Evolutionary conservation across 2,113 vertebrate genomes (phyloP).

Genomic region (Pipa parva): DNA sequence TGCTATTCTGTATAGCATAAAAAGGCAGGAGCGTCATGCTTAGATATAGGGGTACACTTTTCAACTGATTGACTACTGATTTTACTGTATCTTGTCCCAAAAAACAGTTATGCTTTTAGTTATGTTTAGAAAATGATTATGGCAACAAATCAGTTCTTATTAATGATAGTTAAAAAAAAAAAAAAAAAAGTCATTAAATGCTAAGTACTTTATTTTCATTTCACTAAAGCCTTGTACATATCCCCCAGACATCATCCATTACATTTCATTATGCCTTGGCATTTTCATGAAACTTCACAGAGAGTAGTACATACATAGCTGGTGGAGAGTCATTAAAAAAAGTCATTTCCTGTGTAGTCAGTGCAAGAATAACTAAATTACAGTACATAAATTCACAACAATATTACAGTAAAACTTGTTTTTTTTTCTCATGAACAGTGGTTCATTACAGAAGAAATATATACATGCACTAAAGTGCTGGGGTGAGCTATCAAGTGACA

Average conservation of each 20-base stretch:
- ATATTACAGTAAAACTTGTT: slow-evolving; percentile 57
- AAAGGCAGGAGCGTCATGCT: too few relatives aligned
- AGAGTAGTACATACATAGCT: slow-evolving; percentile 74
- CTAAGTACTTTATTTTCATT: slow-evolving; percentile 65
- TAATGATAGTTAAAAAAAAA: too few relatives aligned
- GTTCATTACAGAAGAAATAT: slow-evolving; percentile 71
- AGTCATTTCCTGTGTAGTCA: slow-evolving; percentile 61
- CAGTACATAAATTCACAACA: slow-evolving; percentile 63
- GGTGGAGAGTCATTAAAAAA: slow-evolving; percentile 82
- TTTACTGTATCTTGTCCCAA: too few relatives aligned
- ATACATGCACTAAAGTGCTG: slow-evolving; percentile 92
- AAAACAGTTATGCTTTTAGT: too few relatives aligned
- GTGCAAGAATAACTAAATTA: slow-evolving; percentile 73
- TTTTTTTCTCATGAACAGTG: slow-evolving; percentile 61
- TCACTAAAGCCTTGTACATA: slow-evolving; percentile 56
- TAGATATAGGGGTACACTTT: too few relatives aligned
- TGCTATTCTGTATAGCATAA: too few relatives aligned
- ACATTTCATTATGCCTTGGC: slow-evolving; percentile 53
- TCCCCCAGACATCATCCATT: slow-evolving; percentile 56
- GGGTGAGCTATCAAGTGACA: slow-evolving; percentile 81
- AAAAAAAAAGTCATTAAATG: slow-evolving; percentile 50
- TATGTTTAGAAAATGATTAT: too few relatives aligned
- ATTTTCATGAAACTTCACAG: slow-evolving; percentile 53
- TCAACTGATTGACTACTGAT: too few relatives aligned
- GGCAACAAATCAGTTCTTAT: too few relatives aligned